Evolutionary conservation across 2,797 vertebrate genomes (phyloP).

Genomic region (Protosalanx chinensis): DNA sequence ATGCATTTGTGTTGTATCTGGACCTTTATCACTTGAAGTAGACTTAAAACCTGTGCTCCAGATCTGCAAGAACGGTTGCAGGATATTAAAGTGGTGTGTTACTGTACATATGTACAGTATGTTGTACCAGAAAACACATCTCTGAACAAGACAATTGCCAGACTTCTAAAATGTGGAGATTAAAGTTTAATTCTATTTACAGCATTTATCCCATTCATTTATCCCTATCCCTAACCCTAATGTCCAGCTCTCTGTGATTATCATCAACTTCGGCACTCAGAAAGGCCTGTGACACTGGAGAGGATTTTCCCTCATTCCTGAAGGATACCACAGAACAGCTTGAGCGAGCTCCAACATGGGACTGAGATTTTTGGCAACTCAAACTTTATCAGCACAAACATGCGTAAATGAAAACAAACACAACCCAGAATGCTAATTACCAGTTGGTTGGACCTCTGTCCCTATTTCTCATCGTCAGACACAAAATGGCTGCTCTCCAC

Average conservation of each 20-base stretch:
- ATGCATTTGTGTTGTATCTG: constrained; percentile 38
- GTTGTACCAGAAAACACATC: no score
- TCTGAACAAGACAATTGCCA: no score
- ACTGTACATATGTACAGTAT: no score
- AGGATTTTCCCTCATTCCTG: constrained; percentile 71
- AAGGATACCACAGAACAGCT: constrained; percentile 74
- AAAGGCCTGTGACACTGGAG: constrained; percentile 65
- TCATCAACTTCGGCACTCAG: constrained; percentile 58
- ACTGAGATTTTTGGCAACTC: constrained; percentile 76
- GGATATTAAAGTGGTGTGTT: no score
- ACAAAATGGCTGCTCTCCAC: constrained; percentile 65
- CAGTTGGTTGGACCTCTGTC: constrained; percentile 72
- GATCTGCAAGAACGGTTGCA: no score
- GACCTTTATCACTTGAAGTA: constrained; percentile 51
- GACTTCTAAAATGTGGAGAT: no score
- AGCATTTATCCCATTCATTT: no score
- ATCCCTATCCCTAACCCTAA: background rate
- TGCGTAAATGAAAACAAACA: constrained; percentile 80
- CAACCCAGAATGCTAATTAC: constrained; percentile 78
- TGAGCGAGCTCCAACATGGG: constrained; percentile 71
- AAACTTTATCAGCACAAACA: constrained; percentile 81
- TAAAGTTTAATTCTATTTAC: no score
- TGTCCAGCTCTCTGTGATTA: constrained; percentile 71
- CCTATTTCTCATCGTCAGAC: constrained; percentile 56
- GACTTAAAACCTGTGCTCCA: constrained; percentile 13